Evolutionary conservation across 2,888 invertebrate genomes (phyloP).

Genomic region (Acrobasis consociella): DNA sequence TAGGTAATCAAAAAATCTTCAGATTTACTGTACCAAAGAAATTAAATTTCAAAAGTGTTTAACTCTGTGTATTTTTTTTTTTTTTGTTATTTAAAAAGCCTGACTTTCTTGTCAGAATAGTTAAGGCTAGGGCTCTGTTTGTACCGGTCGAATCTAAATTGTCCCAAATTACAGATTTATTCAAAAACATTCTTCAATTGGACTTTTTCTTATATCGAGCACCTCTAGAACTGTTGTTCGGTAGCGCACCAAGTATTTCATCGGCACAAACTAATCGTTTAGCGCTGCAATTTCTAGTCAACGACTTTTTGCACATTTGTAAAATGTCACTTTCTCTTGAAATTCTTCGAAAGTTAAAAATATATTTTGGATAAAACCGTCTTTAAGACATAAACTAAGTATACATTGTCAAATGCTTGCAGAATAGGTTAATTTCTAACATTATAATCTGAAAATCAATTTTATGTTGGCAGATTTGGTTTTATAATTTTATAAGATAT

Average conservation of each 20-base stretch:
- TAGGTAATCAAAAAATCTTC: neutral
- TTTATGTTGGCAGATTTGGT: too few relatives aligned
- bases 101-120: neutral
- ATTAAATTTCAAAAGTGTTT: neutral
- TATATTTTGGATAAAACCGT: too few relatives aligned
- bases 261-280: slow-evolving; percentile 20
- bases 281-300: slow-evolving; percentile 17
- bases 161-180: slow-evolving; percentile 34
- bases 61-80: too few relatives aligned
- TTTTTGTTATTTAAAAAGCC: neutral
- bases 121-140: neutral
- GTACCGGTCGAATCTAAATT: slow-evolving; percentile 1
- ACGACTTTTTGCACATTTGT: neutral
- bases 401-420: too few relatives aligned
- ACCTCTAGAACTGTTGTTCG: slow-evolving; percentile 30
- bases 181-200: slow-evolving; percentile 16
- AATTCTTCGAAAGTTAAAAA: neutral
- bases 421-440: too few relatives aligned
- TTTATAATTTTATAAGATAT: too few relatives aligned
- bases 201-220: slow-evolving; percentile 27
- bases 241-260: slow-evolving; percentile 27
- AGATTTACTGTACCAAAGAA: neutral
- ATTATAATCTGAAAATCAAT: too few relatives aligned
- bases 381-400: too few relatives aligned
- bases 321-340: slow-evolving; percentile 1